Percentiles rank a stretch among this genome's conserved stretches.
phyloP scores from a whole-genome alignment of 2,113 vertebrate genomes.

The Thalassoma bifasciatum region DNA sequence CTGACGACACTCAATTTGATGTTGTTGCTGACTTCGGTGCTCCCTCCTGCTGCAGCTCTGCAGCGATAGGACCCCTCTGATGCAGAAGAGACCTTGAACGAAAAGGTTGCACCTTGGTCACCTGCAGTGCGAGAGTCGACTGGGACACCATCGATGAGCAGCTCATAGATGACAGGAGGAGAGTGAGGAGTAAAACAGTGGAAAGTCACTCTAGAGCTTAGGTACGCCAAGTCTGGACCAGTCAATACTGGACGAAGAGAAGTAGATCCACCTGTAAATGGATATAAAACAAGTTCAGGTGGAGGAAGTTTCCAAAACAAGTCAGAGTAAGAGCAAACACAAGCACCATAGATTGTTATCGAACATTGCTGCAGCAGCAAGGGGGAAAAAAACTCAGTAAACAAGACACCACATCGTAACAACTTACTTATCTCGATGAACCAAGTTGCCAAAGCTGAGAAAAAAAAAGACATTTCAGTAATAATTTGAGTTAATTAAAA shows the following conservation, averaged over 20 bases:
- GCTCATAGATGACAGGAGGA: constrained; percentile 57
- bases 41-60: constrained; percentile 25
- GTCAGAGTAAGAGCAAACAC: background rate
- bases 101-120: constrained; percentile 41
- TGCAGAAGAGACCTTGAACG: constrained; percentile 32
- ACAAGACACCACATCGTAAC: background rate
- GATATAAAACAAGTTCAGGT: background rate
- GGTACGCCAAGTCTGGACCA: constrained; percentile 74
- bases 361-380: too few species aligned
- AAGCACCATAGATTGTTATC: background rate
- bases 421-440: constrained; percentile 67
- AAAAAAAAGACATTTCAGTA: background rate
- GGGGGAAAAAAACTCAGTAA: background rate
- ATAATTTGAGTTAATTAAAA: background rate
- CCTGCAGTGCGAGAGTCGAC: background rate
- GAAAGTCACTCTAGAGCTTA: constrained; percentile 55
- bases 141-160: constrained; percentile 36
- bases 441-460: constrained; percentile 68
- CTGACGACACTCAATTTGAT: constrained; percentile 77
- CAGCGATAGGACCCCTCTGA: constrained; percentile 77
- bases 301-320: background rate
- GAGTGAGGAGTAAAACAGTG: constrained; percentile 45
- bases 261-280: constrained; percentile 55
- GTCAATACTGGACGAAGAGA: constrained; percentile 49
- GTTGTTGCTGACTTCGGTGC: constrained; percentile 60